These are phyloP conservation scores for Acipenser ruthenus DNA, from an alignment of 2,797 vertebrate species.

Conservation along the genomic window DNA sequence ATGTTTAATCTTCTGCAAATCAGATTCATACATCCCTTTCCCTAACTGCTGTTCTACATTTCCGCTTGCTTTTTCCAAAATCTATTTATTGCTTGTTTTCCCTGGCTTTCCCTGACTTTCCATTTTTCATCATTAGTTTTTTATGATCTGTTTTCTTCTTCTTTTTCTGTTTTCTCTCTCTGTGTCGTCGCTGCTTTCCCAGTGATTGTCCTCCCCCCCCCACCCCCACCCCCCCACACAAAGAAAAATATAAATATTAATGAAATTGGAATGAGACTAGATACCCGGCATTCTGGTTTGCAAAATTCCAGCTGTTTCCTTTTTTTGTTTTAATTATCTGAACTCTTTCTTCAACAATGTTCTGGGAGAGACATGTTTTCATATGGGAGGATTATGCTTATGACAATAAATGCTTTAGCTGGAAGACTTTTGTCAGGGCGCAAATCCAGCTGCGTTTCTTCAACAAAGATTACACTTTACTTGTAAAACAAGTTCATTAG, in stretches of 20 bases:
- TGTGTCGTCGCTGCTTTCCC: conserved; percentile 59
- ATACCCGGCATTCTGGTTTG: conserved; percentile 26
- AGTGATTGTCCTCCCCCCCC: conserved; percentile 55
- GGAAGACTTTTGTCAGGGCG: conserved; percentile 55
- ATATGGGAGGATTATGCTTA: conserved; percentile 57
- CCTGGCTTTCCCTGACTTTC: conserved; percentile 63
- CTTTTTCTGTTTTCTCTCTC: conserved; percentile 43
- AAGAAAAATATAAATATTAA: conserved; percentile 25
- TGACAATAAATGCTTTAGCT: conserved; percentile 61
- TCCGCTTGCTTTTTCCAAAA: conserved; percentile 32
- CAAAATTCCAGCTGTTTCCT: conserved; percentile 80
- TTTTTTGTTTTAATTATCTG: conserved; percentile 59
- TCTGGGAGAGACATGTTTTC: conserved; percentile 49
- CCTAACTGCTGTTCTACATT: conserved; percentile 32
- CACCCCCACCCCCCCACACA: not conserved
- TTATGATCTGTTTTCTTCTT: conserved; percentile 57
- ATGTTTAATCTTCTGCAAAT: conserved; percentile 34
- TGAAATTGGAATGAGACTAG: conserved; percentile 23
- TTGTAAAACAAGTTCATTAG: conserved; percentile 66
- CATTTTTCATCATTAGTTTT: conserved; percentile 70
- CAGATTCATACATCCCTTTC: conserved; percentile 41
- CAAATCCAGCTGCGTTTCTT: conserved; percentile 68
- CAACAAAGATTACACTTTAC: conserved; percentile 58
- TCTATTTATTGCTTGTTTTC: conserved; percentile 72
- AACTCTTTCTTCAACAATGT: conserved; percentile 52